Evolutionary conservation across 2,113 vertebrate species (phyloP), one percentile per base, ranked within the genome.

Genomic region (Boulengeromyrus knoepffleri): DNA sequence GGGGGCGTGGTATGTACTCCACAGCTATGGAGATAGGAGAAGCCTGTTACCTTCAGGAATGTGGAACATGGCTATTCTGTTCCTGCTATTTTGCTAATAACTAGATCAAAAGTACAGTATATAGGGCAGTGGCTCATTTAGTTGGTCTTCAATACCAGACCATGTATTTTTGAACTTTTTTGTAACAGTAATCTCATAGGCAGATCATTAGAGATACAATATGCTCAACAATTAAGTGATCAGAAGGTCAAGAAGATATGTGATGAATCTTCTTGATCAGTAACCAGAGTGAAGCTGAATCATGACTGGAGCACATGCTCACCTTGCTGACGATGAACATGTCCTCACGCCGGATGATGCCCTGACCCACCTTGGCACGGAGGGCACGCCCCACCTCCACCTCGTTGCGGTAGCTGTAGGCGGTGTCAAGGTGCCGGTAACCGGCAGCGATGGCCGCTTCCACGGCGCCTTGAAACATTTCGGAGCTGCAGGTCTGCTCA

Each of bases 311-410:
- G 77, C 12, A 17, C 2, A 10, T 4, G 5, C 94, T 77, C 84
- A 96, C 96, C 94, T 96, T 96, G 89, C 94, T 96, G 91, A 96
- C 95, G 5, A 96, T 92, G 91, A 96, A 96, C 95, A 96, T 92
- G 92, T 96, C 95, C 88, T 95, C 90, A 0, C 96, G 93, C 8
- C 91, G 87, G 91, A 97, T 93, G 92, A 96, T 85, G 83, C 96
- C 95, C 91, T 96, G 95, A 85, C 93, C 86, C 46, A 94, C 96
- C 92, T 94, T 96, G 90, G 94, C 92, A 15, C n/a, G 80, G 80
- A 97, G 90, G 8, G 96, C 96, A 5, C 92, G 94, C 0, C 96
- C 96, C 0, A 97, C 84, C 2, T 95, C 94, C 56, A 77, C 92
- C 89, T 97, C 95, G 6, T 95, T 96, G 0, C 42, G 0, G 91